Conservation (phyloP, 2,888 invertebrate species). For the Harpalus rufipes region DNA sequence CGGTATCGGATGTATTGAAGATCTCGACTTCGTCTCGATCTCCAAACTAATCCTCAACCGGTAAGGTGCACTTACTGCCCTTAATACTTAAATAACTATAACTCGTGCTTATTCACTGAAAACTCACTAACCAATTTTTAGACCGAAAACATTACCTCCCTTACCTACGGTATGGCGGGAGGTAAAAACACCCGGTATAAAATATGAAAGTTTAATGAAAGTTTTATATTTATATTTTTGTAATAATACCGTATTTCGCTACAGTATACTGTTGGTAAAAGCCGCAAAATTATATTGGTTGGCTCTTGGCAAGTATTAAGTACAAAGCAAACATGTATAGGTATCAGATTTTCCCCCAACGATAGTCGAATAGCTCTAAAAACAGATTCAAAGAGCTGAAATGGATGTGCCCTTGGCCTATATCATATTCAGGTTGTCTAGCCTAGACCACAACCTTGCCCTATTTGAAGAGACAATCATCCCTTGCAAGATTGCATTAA, state of each 20-base stretch:
- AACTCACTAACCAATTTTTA: too few relatives aligned
- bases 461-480: background rate
- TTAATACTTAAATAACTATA: too few relatives aligned
- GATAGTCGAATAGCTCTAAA: background rate
- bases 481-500: background rate
- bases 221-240: background rate
- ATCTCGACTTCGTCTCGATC: too few relatives aligned
- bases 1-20: too few relatives aligned
- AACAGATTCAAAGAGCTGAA: background rate
- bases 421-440: background rate
- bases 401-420: background rate
- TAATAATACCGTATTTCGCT: background rate
- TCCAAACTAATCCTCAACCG: too few relatives aligned
- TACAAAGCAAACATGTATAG: background rate
- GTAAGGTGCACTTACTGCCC: too few relatives aligned
- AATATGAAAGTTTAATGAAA: too few relatives aligned
- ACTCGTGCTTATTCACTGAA: too few relatives aligned
- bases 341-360: background rate
- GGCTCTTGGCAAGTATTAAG: background rate
- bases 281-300: background rate
- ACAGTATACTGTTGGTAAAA: background rate
- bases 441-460: background rate
- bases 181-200: too few relatives aligned
- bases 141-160: too few relatives aligned
- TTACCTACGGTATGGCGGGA: too few relatives aligned